These are phyloP conservation scores for Campylorhamphus procurvoides DNA, from an alignment of 2,113 vertebrate genomes.

Conservation along the genomic window DNA sequence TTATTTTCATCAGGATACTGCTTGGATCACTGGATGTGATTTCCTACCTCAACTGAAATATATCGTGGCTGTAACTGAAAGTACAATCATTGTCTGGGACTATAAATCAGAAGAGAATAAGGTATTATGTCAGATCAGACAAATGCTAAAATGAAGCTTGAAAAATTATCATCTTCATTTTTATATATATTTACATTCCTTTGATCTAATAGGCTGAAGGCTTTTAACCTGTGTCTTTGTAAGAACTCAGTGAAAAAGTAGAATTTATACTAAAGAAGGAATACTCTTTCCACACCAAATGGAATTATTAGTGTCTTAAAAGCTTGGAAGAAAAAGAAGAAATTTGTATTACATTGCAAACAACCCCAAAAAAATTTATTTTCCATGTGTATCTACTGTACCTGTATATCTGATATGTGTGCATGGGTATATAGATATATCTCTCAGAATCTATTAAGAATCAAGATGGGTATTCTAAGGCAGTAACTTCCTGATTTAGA, in stretches of 20 bases:
- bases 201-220: background rate
- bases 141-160: background rate
- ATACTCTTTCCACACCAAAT: background rate
- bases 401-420: background rate
- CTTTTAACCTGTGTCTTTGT: background rate
- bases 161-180: background rate
- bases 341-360: background rate
- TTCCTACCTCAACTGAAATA: slow-evolving; percentile 72
- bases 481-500: background rate
- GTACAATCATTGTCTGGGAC: slow-evolving; percentile 77
- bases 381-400: background rate
- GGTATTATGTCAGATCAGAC: slow-evolving; percentile 46
- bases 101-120: slow-evolving; percentile 71
- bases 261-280: background rate
- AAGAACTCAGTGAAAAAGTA: background rate
- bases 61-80: slow-evolving; percentile 73
- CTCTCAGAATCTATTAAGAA: background rate
- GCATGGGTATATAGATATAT: background rate
- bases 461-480: background rate
- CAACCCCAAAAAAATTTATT: background rate
- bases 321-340: background rate
- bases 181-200: background rate
- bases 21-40: slow-evolving; percentile 77
- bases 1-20: slow-evolving; percentile 65
- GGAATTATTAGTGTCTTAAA: background rate